These are phyloP conservation scores for Salminus brasiliensis DNA, from an alignment of 2,113 vertebrate genomes.

Conservation along the genomic window DNA sequence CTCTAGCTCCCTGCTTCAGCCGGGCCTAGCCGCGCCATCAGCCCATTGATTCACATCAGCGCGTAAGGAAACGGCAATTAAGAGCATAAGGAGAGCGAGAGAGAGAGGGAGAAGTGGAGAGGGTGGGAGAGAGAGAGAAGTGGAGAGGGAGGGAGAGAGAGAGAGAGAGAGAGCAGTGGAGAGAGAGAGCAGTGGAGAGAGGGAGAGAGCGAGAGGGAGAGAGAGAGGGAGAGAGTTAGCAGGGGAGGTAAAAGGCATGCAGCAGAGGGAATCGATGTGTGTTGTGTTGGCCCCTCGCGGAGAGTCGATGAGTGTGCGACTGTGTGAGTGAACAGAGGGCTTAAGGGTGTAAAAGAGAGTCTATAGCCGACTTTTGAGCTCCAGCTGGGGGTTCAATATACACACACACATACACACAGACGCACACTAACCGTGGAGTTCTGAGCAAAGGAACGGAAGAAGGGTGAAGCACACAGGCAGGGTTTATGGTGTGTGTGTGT, in stretches of 20 bases:
- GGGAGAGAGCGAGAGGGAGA: constrained; percentile 3
- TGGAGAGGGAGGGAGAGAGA: constrained; percentile 10
- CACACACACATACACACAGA: constrained; percentile 41
- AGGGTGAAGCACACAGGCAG: constrained; percentile 7
- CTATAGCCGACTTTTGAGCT: constrained; percentile 49
- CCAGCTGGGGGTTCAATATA: constrained; percentile 60
- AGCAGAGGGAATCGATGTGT: constrained; percentile 61
- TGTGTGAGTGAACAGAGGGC: constrained; percentile 52
- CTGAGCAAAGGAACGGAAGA: constrained; percentile 17
- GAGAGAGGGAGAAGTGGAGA: constrained; percentile 21
- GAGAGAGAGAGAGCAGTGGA: constrained; percentile 13
- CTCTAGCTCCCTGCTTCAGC: constrained; percentile 58
- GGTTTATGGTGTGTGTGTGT: neutral
- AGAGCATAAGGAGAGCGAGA: constrained; percentile 44
- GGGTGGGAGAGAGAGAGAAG: neutral
- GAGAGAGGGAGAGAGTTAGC: constrained; percentile 21
- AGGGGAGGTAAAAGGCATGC: constrained; percentile 44
- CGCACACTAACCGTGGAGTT: constrained; percentile 23
- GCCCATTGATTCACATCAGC: constrained; percentile 46
- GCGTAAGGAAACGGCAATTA: constrained; percentile 57
- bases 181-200: constrained; percentile 13
- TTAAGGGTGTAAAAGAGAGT: constrained; percentile 57
- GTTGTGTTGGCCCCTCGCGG: constrained; percentile 63
- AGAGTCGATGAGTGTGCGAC: constrained; percentile 59
- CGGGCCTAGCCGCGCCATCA: constrained; percentile 46